Base-by-base conservation (phyloP, 37 sponge, comb jelly and placozoan species). In the Eunapius fragilis region DNA sequence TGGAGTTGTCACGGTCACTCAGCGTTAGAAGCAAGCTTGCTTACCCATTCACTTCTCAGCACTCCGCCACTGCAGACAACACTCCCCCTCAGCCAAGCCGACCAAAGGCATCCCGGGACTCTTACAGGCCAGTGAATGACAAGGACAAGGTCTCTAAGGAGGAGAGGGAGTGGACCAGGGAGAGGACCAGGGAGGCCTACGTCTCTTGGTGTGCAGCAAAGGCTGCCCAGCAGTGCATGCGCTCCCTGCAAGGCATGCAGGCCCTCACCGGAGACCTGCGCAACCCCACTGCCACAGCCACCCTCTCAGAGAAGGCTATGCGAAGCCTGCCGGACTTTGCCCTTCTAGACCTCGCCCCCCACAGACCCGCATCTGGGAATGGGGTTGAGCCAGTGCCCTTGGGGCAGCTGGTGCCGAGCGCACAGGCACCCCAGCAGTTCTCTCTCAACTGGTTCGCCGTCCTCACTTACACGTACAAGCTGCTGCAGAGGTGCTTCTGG, bases 361-460 rank as follows among this genome's bases (percentile, higher is more conserved):
- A 5, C 36, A 25, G 11, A 23, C 22, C 32, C n/a, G 24, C 28
- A 9, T 71, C 69, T 2, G 25, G 9, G 2, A 22, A 31, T 6
- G 25, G 35, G 3, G 28, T n/a, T 23, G 82, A 69, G 41, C 26
- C 28, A 0, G 69, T 71, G n/a, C 76, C 91, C 19, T 33, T 87
- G 3, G 83, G 86, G 24, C 9, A 13, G 9, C 83, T 86, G 23
- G 13, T 78, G 4, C 91, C 87, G 3, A 49, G 38, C 0, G n/a
- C 68, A 25, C 87, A 83, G 79, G n/a, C 19, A 0, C 33, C 25
- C 37, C 10, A 13, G 4, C 38, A 71, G 14, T 69, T 22, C 0
- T 74, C 45, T 1, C 69, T 91, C 32, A 91, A 37, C 25, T 91
- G 87, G 91, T 77, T 91, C 34, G 77, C 71, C 17, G 31, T 91